Base-by-base conservation (phyloP, 2,888 invertebrate species). In the Holacanthella duospinosa region DNA sequence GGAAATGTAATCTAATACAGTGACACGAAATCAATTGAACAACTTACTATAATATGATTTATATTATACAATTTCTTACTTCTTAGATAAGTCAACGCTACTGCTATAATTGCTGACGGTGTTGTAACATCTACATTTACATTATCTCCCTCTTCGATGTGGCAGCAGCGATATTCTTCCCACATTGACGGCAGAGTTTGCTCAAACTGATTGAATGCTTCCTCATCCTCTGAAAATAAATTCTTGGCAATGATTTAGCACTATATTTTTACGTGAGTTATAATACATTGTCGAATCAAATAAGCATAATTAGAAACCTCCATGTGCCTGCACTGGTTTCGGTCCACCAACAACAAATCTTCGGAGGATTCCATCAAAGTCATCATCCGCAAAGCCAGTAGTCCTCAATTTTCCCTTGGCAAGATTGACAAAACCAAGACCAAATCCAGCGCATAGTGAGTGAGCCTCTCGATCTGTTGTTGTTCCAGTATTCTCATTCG, bases 51-150 rank as follows among this genome's bases (percentile, higher is more conserved):
- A 12, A 27, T 16, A n/a, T 24, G 24, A 24, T 61, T 53, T 26
- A 27, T 19, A 43, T 16, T 21, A 53, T 12, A 24, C 25, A 19
- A 43, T 29, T 27, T 29, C 60, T 62, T 64, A 72, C 72, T 72
- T 64, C 68, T 59, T 16, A 72, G 62, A 61, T 72, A 72, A 6
- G 68, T 72, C 1, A 72, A 60, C 2, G 71, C 69, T 19, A 71
- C 71, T n/a, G 72, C 71, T 16, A 72, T 67, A 19, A 72, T 71
- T 9, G 72, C 72, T 1, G 72, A 71, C 1, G 72, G 72, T 0
- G 72, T 70, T 21, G 72, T 71, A 3, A 72, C 72, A 60, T 72
- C 72, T 2, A 72, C 72, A 61, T 72, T 72, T 2, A 72, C 72
- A 58, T 72, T 72, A 29, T 72, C 72, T 19, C 72, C 72, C 65